Evolutionary conservation across 2,797 vertebrate genomes (phyloP).

Genomic region (Clarias laeviceps): DNA sequence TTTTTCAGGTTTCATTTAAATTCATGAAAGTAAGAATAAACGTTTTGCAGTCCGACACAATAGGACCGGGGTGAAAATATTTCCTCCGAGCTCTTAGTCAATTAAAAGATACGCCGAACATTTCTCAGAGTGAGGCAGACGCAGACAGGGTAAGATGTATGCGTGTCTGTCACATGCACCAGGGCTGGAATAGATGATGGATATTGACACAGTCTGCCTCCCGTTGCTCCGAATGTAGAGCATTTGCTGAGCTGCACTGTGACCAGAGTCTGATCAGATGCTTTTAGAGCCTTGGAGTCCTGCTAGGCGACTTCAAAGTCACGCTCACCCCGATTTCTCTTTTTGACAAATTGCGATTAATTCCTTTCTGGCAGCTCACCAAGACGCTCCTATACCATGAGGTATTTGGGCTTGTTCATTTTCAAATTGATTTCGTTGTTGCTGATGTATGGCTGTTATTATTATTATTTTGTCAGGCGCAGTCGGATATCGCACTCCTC

Average conservation of each 20-base stretch:
- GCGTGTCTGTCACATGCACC: not conserved
- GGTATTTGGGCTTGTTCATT: slow-evolving; percentile 12
- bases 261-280: slow-evolving; percentile 23
- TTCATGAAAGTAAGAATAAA: not conserved
- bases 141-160: slow-evolving; percentile 2
- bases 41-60: not conserved
- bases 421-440: slow-evolving; percentile 21
- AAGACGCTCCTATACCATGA: slow-evolving; percentile 18
- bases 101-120: slow-evolving; percentile 15
- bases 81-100: not conserved
- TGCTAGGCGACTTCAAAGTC: slow-evolving; percentile 44
- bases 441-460: slow-evolving; percentile 10
- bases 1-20: not conserved
- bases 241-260: not conserved
- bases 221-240: slow-evolving; percentile 7
- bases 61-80: not conserved
- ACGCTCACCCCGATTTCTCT: slow-evolving; percentile 36
- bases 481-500: not conserved
- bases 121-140: not conserved
- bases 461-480: slow-evolving; percentile 34
- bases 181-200: slow-evolving; percentile 15
- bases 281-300: slow-evolving; percentile 21
- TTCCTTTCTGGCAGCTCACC: slow-evolving; percentile 40
- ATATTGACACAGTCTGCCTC: slow-evolving; percentile 24
- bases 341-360: slow-evolving; percentile 48